phyloP scores from a whole-genome alignment of 2,797 vertebrate species.

The Dermochelys coriacea region DNA sequence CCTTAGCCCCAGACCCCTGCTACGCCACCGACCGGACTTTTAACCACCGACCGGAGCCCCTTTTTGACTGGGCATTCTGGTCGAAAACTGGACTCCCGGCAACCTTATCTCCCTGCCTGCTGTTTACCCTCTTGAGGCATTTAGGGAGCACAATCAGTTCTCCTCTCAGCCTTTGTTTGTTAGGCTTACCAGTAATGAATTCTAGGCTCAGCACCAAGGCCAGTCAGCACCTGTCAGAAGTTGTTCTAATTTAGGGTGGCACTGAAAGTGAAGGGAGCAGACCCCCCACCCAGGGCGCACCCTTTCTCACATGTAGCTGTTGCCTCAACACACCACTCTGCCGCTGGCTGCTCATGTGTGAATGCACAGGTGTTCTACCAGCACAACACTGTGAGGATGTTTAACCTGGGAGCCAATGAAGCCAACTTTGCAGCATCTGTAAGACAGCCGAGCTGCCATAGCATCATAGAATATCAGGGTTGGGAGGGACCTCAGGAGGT shows the following conservation, averaged over 20 bases:
- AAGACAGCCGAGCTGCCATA: not conserved
- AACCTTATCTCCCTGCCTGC: not conserved
- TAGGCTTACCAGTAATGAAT: not conserved
- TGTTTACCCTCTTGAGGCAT: not conserved
- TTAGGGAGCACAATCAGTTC: not conserved
- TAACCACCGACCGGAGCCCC: too few species aligned
- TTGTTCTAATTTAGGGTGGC: not conserved
- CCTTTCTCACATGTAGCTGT: too few species aligned
- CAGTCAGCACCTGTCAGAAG: not conserved
- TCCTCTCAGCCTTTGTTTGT: not conserved
- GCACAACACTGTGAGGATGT: not conserved
- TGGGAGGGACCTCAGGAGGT: too few species aligned
- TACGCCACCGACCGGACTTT: too few species aligned
- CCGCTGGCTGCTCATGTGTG: not conserved
- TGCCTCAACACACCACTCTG: not conserved
- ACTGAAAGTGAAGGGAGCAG: not conserved
- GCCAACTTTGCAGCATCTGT: not conserved
- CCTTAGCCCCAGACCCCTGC: too few species aligned
- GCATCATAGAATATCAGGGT: too few species aligned
- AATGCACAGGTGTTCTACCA: not conserved
- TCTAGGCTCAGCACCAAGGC: not conserved
- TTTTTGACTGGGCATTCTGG: too few species aligned
- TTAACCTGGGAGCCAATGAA: not conserved
- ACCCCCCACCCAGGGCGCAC: too few species aligned
- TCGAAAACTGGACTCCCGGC: too few species aligned